phyloP scores from a whole-genome alignment of 2,797 vertebrate species.

The Lithobates pipiens region DNA sequence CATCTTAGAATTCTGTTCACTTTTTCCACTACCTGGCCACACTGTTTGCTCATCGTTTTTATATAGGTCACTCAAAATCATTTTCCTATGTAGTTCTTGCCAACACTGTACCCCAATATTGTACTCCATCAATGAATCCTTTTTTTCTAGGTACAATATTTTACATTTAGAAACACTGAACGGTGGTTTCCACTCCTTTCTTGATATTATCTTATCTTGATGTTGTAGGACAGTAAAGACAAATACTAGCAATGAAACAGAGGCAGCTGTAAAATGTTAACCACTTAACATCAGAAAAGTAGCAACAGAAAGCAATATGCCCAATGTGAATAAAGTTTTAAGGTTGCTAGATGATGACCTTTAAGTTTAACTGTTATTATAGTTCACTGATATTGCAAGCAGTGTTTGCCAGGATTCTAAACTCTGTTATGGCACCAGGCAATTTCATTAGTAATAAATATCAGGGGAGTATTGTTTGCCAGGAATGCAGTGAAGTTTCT shows the following conservation, averaged over 20 bases:
- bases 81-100: too few relatives aligned
- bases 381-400: slow-evolving; percentile 11
- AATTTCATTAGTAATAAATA: slow-evolving; percentile 46
- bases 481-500: slow-evolving; percentile 32
- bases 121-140: too few relatives aligned
- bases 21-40: too few relatives aligned
- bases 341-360: background rate
- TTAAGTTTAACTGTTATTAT: background rate
- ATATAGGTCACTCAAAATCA: too few relatives aligned
- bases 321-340: background rate
- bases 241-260: background rate
- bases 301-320: background rate
- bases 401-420: slow-evolving; percentile 20
- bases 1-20: too few relatives aligned
- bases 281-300: background rate
- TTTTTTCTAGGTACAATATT: too few relatives aligned
- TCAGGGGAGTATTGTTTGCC: slow-evolving; percentile 26
- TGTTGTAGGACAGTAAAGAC: background rate
- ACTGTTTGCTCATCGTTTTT: too few relatives aligned
- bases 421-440: slow-evolving; percentile 25
- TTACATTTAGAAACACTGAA: too few relatives aligned
- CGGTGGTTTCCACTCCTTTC: too few relatives aligned
- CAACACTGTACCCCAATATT: too few relatives aligned
- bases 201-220: background rate
- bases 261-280: background rate